Base-by-base conservation (phyloP, 2,888 invertebrate genomes). In the Hermaeophaga mercurialis region DNA sequence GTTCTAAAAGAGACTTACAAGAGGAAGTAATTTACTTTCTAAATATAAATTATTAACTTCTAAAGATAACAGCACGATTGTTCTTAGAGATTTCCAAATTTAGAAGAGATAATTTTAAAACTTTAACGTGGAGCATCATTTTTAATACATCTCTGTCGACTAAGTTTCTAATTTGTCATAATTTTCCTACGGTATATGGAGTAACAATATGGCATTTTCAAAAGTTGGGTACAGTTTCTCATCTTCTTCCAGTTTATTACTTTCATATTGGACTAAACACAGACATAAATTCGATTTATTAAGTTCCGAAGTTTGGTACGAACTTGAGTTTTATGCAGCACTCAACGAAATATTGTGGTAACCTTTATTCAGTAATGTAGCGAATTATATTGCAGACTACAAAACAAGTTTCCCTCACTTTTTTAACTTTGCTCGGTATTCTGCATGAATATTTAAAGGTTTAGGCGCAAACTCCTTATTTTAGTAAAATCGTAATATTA, bases 201-300 rank as follows among this genome's bases (percentile, higher is more conserved):
- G 44, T 18, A 41, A 52, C 41, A 47, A 52, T 47, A 47, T 52
- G 39, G 28, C 43, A 47, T 47, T 47, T 43, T 52, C 50, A 3
- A 33, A 39, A 39, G 26, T 41, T 14, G 5, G 15, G 41, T 33
- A 14, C 33, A 11, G 52, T 31, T 46, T 46, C 45, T 46, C 50
- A 41, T 50, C 41, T 26, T 50, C 49, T 41, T 34, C 18, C 33
- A 52, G 54, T 60, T 60, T 57, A 57, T 54, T 47, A 56, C 54
- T 15, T 50, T 47, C 54, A 46, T 56, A 54, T 59, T 49, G 43
- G 46, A 38, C 52, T 48, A 53, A 59, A 56, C 56, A 59, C 48
- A 15, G 38, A 24, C 49, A 58, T 53, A 61, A 61, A 61, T 61
- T 56, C 56, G 56, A 58, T 58, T 56, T 58, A 61, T 54, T 45